Evolutionary conservation across 1,140 invertebrate species (phyloP).

Genomic region (Drosophila eugracilis): DNA sequence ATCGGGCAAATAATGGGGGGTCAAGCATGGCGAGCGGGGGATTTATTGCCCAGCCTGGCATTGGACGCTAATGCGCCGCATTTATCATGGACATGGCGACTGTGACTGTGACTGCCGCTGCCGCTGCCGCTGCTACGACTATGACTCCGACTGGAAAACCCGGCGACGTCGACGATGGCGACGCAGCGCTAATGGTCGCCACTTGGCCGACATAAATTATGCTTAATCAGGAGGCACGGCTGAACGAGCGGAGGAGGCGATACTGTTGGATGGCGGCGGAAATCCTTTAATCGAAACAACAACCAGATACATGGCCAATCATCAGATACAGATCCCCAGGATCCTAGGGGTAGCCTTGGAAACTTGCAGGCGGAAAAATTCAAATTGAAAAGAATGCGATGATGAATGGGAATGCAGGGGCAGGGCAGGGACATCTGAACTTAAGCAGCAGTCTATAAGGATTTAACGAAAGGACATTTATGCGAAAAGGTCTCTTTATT

Average conservation of each 20-base stretch:
- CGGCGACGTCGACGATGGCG: constrained; percentile 6
- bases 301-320: constrained; percentile 39
- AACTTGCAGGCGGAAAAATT: no score
- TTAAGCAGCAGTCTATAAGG: not conserved
- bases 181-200: constrained; percentile 72
- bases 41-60: constrained; percentile 66
- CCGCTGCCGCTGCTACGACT: no score
- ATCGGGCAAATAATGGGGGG: constrained; percentile 38
- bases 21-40: not conserved
- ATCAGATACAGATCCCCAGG: constrained; percentile 2
- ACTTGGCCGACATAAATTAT: constrained; percentile 79
- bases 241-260: not conserved
- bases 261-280: not conserved
- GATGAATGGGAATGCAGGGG: no score
- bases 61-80: constrained; percentile 73
- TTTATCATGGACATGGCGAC: constrained; percentile 66
- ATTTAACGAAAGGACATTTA: not conserved
- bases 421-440: not conserved
- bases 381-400: constrained; percentile 8
- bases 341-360: no score
- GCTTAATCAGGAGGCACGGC: constrained; percentile 67
- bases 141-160: not conserved
- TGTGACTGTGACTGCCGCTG: no score
- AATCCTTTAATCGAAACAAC: constrained; percentile 65
- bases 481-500: not conserved